A percentile compares a stretch with the other conserved stretches of the same genome.
phyloP scores from a whole-genome alignment of 2,888 invertebrate species.

The Synergus laeviventris region DNA sequence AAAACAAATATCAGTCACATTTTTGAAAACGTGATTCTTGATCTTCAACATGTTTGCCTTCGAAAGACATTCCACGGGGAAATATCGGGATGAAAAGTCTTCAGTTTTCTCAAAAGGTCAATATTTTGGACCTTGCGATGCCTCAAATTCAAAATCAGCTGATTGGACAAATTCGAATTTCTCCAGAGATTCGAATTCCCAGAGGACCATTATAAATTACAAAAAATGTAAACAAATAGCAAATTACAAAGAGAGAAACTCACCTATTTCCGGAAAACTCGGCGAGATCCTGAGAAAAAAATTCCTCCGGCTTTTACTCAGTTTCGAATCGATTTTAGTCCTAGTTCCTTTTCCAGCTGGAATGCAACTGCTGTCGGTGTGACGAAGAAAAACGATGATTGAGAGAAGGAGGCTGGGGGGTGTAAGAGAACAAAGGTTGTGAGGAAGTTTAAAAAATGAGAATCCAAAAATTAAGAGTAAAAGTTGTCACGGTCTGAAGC shows the following conservation, averaged over 20 bases:
- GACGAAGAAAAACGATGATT: not conserved
- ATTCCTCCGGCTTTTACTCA: not conserved
- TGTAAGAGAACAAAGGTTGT: not conserved
- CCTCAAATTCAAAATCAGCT: constrained; percentile 12
- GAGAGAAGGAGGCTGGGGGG: not conserved
- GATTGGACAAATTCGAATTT: constrained; percentile 19
- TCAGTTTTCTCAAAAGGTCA: not conserved
- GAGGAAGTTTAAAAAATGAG: not conserved
- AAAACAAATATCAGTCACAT: not conserved
- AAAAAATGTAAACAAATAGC: not conserved
- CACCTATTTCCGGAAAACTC: constrained; percentile 15
- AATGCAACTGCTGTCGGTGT: constrained; percentile 6
- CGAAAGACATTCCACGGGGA: not conserved
- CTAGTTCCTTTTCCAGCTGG: constrained; percentile 9
- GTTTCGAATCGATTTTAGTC: not conserved
- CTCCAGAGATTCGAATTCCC: not conserved
- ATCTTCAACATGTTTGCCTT: not conserved
- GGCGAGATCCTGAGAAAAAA: not conserved
- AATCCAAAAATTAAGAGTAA: not conserved
- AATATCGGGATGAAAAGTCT: not conserved
- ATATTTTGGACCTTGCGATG: not conserved
- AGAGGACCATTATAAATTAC: not conserved
- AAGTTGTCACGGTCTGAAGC: constrained; percentile 24
- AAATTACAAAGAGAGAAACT: not conserved
- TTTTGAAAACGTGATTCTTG: not conserved